Evolutionary conservation across 2,888 invertebrate genomes (phyloP).

Genomic region (Scaeva pyrastri): DNA sequence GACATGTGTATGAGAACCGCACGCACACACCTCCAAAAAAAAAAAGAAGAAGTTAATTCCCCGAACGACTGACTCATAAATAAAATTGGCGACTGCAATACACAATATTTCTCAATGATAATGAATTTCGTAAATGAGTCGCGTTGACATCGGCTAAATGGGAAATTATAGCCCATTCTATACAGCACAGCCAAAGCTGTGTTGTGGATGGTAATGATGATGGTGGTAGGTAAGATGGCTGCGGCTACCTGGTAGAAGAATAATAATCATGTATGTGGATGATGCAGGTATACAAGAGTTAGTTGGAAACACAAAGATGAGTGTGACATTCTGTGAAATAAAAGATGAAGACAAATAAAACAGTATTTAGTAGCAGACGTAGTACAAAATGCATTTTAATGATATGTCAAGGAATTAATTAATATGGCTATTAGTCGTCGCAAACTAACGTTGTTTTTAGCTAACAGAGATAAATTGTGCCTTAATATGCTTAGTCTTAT

Average conservation of each 20-base stretch:
- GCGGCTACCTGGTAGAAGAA: constrained; percentile 39
- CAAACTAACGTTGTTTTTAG: constrained; percentile 7
- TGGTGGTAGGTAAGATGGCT: constrained; percentile 7
- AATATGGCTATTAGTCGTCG: constrained; percentile 58
- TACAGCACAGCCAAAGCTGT: neutral
- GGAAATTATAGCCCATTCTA: constrained; percentile 66
- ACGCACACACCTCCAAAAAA: no score
- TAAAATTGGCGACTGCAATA: constrained; percentile 68
- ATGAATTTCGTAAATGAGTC: constrained; percentile 75
- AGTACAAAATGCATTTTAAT: constrained; percentile 69
- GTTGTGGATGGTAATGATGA: neutral
- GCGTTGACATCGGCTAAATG: constrained; percentile 73
- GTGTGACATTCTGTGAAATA: constrained; percentile 26
- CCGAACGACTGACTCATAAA: constrained; percentile 60
- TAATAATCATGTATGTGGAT: no score
- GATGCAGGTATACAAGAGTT: constrained; percentile 45
- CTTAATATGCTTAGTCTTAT: neutral
- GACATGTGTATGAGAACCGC: constrained; percentile 9
- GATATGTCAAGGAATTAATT: constrained; percentile 69
- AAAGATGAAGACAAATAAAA: neutral
- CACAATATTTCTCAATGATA: constrained; percentile 76
- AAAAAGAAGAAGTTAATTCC: constrained; percentile 43
- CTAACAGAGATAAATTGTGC: neutral
- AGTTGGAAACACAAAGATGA: constrained; percentile 2
- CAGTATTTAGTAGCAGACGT: constrained; percentile 45